These are phyloP conservation scores for Tragelaphus scriptus DNA, from an alignment of 2,113 vertebrate genomes.

Conservation along the genomic window DNA sequence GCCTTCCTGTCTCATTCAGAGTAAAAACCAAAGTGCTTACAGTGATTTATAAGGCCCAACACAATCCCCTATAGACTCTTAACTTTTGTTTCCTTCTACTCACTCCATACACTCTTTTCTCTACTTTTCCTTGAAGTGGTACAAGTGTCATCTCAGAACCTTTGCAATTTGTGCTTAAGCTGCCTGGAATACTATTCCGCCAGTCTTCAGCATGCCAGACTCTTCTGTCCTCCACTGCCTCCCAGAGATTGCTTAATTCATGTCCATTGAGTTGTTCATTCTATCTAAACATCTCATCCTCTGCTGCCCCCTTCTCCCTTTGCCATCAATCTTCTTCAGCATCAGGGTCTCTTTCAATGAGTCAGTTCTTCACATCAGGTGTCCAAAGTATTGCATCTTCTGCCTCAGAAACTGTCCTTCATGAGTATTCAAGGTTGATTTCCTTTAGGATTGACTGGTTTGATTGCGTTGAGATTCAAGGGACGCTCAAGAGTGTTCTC, in stretches of 20 bases:
- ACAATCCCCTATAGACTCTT: neutral
- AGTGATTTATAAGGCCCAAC: neutral
- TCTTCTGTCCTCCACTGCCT: neutral
- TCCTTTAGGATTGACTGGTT: neutral
- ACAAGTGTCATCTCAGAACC: accelerated
- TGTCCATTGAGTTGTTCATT: neutral
- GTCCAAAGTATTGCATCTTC: neutral
- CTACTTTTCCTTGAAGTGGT: neutral
- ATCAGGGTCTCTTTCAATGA: neutral
- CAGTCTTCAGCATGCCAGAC: neutral
- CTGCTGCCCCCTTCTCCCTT: neutral
- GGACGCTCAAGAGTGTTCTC: neutral
- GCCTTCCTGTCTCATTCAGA: neutral
- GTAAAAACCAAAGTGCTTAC: neutral
- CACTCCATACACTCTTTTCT: neutral
- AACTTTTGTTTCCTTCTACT: neutral
- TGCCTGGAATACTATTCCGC: neutral
- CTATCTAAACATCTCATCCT: neutral
- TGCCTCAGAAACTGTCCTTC: neutral
- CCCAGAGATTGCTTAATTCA: neutral
- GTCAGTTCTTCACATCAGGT: accelerated
- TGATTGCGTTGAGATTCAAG: neutral
- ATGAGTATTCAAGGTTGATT: neutral
- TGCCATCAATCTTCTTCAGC: neutral
- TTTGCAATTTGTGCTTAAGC: neutral